Percentiles rank a stretch among this genome's conserved stretches.
phyloP scores from a whole-genome alignment of 2,113 vertebrate species.

The Microtus richardsoni region DNA sequence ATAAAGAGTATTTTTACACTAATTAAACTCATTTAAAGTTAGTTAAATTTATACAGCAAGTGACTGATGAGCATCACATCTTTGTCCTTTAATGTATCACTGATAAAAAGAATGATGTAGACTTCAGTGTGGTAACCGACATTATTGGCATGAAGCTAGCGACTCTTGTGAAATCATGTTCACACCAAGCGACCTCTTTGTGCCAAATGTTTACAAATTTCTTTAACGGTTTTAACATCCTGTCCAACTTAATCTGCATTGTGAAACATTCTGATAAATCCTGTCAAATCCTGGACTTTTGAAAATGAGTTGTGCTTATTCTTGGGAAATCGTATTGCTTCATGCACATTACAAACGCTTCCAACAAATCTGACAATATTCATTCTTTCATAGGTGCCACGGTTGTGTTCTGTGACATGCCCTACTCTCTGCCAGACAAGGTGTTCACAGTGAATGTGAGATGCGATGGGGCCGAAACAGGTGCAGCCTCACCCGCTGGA shows the following conservation, averaged over 20 bases:
- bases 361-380: neutral
- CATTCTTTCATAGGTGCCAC: neutral
- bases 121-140: conserved; percentile 16
- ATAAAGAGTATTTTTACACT: neutral
- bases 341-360: neutral
- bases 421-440: neutral
- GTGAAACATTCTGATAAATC: conserved; percentile 69
- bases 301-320: conserved; percentile 12
- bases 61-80: conserved; percentile 15
- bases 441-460: neutral
- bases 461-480: neutral
- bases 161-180: conserved; percentile 47
- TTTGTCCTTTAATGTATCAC: neutral
- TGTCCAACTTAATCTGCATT: conserved; percentile 45
- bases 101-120: neutral
- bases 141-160: conserved; percentile 62
- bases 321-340: neutral
- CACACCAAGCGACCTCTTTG: neutral
- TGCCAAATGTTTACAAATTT: conserved; percentile 61
- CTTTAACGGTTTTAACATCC: conserved; percentile 21
- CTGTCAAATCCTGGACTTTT: conserved; percentile 13
- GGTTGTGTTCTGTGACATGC: neutral
- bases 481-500: neutral
- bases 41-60: neutral
- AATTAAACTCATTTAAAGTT: neutral